Evolutionary conservation across 2,113 vertebrate species (phyloP).

Genomic region (Crotalus horridus): DNA sequence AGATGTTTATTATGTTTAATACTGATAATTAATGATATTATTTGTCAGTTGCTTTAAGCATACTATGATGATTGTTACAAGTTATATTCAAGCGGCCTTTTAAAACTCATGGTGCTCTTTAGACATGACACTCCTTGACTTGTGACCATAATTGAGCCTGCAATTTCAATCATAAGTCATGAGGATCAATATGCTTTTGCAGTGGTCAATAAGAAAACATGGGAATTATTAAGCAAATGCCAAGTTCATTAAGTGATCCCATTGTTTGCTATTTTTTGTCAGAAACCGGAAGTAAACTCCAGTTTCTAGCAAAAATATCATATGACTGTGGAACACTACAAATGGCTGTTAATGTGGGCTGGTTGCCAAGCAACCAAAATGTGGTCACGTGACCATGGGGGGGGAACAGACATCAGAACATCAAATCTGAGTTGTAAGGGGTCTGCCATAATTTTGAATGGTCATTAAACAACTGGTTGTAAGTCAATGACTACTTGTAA

Average conservation of each 20-base stretch:
- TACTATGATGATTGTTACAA: neutral
- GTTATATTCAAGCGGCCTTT: neutral
- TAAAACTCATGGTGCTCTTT: neutral
- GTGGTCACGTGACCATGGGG: neutral
- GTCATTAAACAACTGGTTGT: neutral
- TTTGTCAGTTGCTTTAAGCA: neutral
- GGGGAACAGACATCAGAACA: neutral
- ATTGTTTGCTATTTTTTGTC: neutral
- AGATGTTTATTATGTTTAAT: neutral
- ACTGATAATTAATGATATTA: neutral
- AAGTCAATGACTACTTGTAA: neutral
- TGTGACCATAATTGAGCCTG: neutral
- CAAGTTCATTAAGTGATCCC: neutral
- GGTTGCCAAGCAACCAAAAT: neutral
- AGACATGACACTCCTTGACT: neutral
- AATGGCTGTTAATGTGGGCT: neutral
- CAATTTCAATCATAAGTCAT: neutral
- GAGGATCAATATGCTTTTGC: neutral
- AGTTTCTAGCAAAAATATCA: neutral
- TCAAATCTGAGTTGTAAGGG: neutral
- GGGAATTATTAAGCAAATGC: neutral
- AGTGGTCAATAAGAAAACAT: neutral
- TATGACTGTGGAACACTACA: neutral
- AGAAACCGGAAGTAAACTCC: neutral
- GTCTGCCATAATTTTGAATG: neutral